Base-by-base conservation (phyloP, 2,888 invertebrate species). In the Andrena chrysosceles region DNA sequence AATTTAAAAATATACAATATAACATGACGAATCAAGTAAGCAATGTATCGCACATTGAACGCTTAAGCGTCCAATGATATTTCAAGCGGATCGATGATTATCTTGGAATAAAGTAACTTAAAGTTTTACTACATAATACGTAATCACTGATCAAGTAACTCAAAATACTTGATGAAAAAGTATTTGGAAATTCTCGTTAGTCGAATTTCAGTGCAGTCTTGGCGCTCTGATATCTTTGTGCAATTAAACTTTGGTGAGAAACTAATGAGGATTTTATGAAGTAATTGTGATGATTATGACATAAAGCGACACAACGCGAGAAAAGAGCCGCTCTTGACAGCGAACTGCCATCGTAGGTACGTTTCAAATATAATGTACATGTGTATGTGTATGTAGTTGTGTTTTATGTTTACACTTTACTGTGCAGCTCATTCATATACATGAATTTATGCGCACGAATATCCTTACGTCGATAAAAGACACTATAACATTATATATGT, bases 401-500 rank as follows among this genome's bases (percentile, higher is more conserved):
- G 23, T 26, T 10, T 20, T 49, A 60, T 70, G 26, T 85, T 59
- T 49, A 59, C 76, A 52, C 66, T 62, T 42, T 63, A 26, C 42
- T 76, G 62, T 54, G 54, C 62, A 68, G 49, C 56, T n/a, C 59
- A 60, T 31, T 42, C 29, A 54, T 42, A 76, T 86, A 64, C 86
- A 70, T 84, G 82, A 83, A 64, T 87, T 77, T 89, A 88, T 90
- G 88, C 89, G 89, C 89, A 88, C 90, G 91, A 89, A 89, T 82
- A 88, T 91, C 87, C 89, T 92, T 91, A 92, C 89, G 89, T 89
- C 90, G 88, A 91, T 93, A 93, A 92, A 93, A 92, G 93, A 92
- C 90, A 92, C 91, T 90, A 89, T 93, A 92, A 92, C 91, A 91
- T 92, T 91, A 91, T 92, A 91, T 93, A 93, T 93, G 91, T 93